Conservation (phyloP, 2,797 vertebrate species). For the Tenualosa ilisha region DNA sequence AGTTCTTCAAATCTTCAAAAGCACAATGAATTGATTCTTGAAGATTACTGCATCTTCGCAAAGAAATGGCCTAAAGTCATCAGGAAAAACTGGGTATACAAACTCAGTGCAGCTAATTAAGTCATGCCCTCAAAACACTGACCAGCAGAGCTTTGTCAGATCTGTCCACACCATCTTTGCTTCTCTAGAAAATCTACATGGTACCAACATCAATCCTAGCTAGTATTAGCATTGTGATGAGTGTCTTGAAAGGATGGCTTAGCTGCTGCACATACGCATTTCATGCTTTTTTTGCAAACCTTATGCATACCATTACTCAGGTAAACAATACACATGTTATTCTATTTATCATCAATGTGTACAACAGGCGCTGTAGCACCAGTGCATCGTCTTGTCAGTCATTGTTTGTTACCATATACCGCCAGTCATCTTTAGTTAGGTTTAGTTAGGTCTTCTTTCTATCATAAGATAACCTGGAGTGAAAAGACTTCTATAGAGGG, state of each 20-base stretch:
- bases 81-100: conserved; percentile 20
- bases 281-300: conserved; percentile 21
- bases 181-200: neutral
- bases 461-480: conserved; percentile 61
- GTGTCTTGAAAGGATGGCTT: conserved; percentile 22
- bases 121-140: conserved; percentile 20
- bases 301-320: conserved; percentile 23
- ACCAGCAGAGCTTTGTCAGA: conserved; percentile 15
- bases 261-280: conserved; percentile 20
- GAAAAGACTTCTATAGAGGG: conserved; percentile 82
- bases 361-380: conserved; percentile 46
- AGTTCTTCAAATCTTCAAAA: conserved; percentile 1
- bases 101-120: conserved; percentile 16
- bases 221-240: neutral
- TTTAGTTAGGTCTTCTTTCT: neutral
- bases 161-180: neutral
- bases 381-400: conserved; percentile 39
- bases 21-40: neutral
- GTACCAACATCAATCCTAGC: neutral
- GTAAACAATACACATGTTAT: conserved; percentile 18
- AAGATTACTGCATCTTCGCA: conserved; percentile 27
- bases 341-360: conserved; percentile 36
- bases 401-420: conserved; percentile 32
- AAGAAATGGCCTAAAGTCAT: conserved; percentile 45
- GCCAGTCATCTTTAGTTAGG: conserved; percentile 38